These are phyloP conservation scores for Pipistrellus nathusii DNA, from an alignment of 2,797 vertebrate species.

Conservation along the genomic window DNA sequence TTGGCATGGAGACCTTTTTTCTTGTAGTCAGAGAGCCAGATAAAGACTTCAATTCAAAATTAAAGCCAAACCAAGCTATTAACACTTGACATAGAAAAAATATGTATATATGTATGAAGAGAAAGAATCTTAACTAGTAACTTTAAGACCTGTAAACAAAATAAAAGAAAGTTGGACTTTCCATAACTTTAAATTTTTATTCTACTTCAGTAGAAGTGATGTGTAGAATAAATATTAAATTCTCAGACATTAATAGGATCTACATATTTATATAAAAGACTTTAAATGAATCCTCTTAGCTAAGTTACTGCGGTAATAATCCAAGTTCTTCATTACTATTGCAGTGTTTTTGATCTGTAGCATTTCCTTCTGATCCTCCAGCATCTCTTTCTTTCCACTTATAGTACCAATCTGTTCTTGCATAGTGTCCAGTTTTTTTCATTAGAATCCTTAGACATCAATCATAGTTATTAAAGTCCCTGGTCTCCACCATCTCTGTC, in stretches of 20 bases:
- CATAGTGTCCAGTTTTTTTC: background rate
- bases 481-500: background rate
- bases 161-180: background rate
- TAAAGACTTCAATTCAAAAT: slow-evolving; percentile 81
- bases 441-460: background rate
- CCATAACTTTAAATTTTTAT: background rate
- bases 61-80: slow-evolving; percentile 75
- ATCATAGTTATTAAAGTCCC: background rate
- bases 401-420: background rate
- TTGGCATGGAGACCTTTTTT: slow-evolving; percentile 83
- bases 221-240: background rate
- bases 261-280: background rate
- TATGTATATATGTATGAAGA: slow-evolving; percentile 10
- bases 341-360: background rate
- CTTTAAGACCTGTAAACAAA: background rate
- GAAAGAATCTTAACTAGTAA: background rate
- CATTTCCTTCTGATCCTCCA: background rate
- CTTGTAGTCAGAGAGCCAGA: slow-evolving; percentile 79
- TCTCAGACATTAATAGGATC: background rate
- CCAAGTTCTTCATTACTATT: background rate
- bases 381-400: background rate
- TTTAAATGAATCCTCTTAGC: background rate
- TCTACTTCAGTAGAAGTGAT: slow-evolving; percentile 3
- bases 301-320: background rate
- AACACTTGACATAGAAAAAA: slow-evolving; percentile 47